These are phyloP conservation scores for Lates calcarifer DNA, from an alignment of 2,113 vertebrate species.

Conservation along the genomic window DNA sequence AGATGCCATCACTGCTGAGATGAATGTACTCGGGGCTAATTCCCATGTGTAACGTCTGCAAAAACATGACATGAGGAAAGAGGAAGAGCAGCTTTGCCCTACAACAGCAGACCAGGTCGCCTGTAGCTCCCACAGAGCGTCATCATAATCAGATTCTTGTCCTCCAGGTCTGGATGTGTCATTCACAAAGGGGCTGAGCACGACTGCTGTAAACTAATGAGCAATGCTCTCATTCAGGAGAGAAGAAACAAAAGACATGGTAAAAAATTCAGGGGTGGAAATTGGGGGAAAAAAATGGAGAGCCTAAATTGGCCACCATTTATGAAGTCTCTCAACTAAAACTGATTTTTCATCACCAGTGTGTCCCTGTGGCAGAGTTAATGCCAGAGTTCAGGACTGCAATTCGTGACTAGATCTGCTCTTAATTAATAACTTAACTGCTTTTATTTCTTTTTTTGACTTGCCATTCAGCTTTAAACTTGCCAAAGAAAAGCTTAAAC, in stretches of 20 bases:
- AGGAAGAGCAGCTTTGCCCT: constrained; percentile 74
- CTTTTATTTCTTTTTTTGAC: background rate
- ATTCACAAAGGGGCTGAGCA: constrained; percentile 26
- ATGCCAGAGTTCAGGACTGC: constrained; percentile 11
- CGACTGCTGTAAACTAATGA: constrained; percentile 44
- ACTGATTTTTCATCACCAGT: constrained; percentile 31
- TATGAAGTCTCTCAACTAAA: constrained; percentile 14
- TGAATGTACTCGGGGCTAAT: constrained; percentile 67
- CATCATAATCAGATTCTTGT: constrained; percentile 62
- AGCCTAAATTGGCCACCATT: background rate
- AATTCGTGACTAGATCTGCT: constrained; percentile 8
- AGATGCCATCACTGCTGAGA: constrained; percentile 78
- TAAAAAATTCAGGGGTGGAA: background rate
- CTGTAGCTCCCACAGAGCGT: constrained; percentile 71
- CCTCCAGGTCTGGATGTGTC: constrained; percentile 58
- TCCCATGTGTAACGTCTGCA: constrained; percentile 79
- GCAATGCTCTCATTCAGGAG: background rate
- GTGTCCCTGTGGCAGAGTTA: constrained; percentile 16
- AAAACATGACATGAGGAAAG: constrained; percentile 73
- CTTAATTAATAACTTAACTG: constrained; percentile 22
- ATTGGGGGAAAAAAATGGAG: background rate
- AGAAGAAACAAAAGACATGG: constrained; percentile 13
- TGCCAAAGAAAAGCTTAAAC: background rate
- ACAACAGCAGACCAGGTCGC: constrained; percentile 70
- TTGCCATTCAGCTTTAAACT: background rate